Percentiles rank a stretch among this genome's conserved stretches.
Conservation (phyloP, 2,113 vertebrate species). For the Thoracochromis brauschi region DNA sequence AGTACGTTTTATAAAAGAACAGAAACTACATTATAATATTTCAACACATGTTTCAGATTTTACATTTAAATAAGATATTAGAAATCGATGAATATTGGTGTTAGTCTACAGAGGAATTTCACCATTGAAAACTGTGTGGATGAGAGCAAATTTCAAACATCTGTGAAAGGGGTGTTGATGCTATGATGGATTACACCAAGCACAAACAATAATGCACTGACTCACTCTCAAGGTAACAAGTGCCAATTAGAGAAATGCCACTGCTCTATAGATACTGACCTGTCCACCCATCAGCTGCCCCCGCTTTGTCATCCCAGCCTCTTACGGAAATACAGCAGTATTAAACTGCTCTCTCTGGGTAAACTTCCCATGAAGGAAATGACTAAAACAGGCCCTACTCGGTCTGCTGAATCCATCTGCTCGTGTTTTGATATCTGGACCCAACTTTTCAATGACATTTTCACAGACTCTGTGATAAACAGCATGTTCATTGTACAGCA, state of each 20-base stretch:
- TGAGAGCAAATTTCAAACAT: conserved; percentile 24
- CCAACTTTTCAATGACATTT: neutral
- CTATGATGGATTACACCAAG: conserved; percentile 4
- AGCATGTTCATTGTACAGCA: neutral
- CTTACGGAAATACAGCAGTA: neutral
- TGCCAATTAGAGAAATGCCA: conserved; percentile 60
- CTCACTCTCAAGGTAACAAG: conserved; percentile 19
- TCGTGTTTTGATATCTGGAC: neutral
- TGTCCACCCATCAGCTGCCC: neutral
- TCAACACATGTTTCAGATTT: conserved; percentile 32
- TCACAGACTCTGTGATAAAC: neutral
- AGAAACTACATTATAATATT: conserved; percentile 27
- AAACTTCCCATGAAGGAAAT: conserved; percentile 19
- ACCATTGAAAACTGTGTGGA: conserved; percentile 7
- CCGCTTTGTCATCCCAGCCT: neutral
- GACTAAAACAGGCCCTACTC: conserved; percentile 33
- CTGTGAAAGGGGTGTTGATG: neutral
- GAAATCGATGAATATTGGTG: neutral
- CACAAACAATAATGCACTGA: neutral
- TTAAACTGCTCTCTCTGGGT: neutral
- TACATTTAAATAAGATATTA: conserved; percentile 26
- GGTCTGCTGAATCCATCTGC: conserved; percentile 36
- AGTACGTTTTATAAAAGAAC: conserved; percentile 23
- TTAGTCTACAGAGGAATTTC: neutral
- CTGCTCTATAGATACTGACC: conserved; percentile 18